Evolutionary conservation across 2,888 invertebrate species (phyloP).

Genomic region (Epinotia brunnichana): DNA sequence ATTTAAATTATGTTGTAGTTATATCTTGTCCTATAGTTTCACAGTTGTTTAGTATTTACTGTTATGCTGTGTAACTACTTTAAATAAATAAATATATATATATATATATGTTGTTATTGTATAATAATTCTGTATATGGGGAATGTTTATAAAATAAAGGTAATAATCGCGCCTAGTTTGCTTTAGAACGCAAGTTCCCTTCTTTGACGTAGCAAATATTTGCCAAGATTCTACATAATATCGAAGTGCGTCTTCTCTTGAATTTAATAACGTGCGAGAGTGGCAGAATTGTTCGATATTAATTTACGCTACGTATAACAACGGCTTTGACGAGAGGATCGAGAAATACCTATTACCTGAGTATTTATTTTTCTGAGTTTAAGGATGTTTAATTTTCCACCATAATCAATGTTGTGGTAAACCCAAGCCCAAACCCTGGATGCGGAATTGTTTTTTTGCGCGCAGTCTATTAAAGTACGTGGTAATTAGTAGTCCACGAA

Average conservation of each 20-base stretch:
- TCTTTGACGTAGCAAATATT: slow-evolving; percentile 60
- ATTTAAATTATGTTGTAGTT: too few species aligned
- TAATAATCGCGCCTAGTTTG: slow-evolving; percentile 59
- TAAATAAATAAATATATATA: too few species aligned
- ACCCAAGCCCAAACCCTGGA: background rate
- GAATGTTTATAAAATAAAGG: slow-evolving; percentile 53
- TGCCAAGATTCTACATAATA: slow-evolving; percentile 57
- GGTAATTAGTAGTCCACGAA: too few species aligned
- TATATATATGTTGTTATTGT: slow-evolving; percentile 19
- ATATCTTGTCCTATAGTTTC: too few species aligned
- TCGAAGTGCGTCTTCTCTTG: slow-evolving; percentile 56
- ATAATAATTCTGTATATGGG: slow-evolving; percentile 53
- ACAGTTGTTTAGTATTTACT: too few species aligned
- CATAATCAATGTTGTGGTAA: background rate
- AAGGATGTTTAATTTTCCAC: background rate
- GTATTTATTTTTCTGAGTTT: background rate
- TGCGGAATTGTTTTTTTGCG: too few species aligned
- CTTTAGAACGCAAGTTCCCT: slow-evolving; percentile 58
- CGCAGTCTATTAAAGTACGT: too few species aligned
- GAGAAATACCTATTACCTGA: background rate
- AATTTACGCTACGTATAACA: slow-evolving; percentile 26
- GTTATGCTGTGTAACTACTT: too few species aligned
- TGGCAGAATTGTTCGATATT: slow-evolving; percentile 50
- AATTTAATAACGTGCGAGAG: slow-evolving; percentile 62
- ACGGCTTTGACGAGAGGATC: background rate